These are phyloP conservation scores for Brachyhypopomus gauderio DNA, from an alignment of 2,113 vertebrate genomes.

Conservation along the genomic window DNA sequence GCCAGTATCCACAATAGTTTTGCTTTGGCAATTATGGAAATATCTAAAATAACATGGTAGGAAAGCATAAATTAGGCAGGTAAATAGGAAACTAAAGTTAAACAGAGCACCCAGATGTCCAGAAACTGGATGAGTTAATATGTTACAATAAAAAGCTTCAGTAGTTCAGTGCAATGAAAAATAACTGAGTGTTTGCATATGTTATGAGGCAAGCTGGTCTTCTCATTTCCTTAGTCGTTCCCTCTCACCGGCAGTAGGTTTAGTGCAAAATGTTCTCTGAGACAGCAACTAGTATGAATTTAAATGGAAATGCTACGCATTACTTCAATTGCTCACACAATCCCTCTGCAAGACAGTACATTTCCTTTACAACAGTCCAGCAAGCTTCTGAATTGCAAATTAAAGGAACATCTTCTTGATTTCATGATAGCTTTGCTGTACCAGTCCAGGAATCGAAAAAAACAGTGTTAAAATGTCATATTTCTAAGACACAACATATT, in stretches of 20 bases:
- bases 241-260: constrained; percentile 61
- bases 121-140: constrained; percentile 44
- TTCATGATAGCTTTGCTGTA: background rate
- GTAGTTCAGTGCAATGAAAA: constrained; percentile 42
- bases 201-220: constrained; percentile 71
- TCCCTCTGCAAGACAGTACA: background rate
- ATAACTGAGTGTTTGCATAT: constrained; percentile 71
- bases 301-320: constrained; percentile 57
- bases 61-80: constrained; percentile 34
- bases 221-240: constrained; percentile 46
- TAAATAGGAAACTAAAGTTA: constrained; percentile 27
- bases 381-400: constrained; percentile 24
- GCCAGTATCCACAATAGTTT: constrained; percentile 40
- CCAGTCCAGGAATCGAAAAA: constrained; percentile 18
- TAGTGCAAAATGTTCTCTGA: constrained; percentile 70
- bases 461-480: constrained; percentile 24
- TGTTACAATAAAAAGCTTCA: constrained; percentile 43
- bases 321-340: constrained; percentile 10
- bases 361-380: constrained; percentile 8
- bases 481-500: constrained; percentile 7
- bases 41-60: constrained; percentile 29
- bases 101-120: constrained; percentile 31
- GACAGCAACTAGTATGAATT: constrained; percentile 54
- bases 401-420: constrained; percentile 3
- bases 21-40: constrained; percentile 54